Evolutionary conservation across 2,797 vertebrate genomes (phyloP).

Genomic region (Amazona ochrocephala): DNA sequence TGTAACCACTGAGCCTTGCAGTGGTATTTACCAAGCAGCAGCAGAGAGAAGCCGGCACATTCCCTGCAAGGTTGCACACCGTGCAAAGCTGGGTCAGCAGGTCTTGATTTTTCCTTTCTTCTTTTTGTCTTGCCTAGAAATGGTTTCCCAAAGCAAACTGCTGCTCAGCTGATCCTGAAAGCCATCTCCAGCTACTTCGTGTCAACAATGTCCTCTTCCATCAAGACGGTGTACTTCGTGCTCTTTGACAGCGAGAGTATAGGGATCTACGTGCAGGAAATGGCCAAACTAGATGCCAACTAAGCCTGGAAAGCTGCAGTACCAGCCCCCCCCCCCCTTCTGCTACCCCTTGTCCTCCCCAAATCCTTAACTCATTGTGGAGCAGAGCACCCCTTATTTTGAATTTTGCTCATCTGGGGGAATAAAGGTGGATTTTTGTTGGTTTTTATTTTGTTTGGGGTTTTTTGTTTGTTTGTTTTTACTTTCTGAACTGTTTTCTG

Average conservation of each 20-base stretch:
- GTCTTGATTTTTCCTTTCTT: neutral
- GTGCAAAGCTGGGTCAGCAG: neutral
- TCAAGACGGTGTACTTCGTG: slow-evolving; percentile 98
- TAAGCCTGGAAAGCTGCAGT: slow-evolving; percentile 73
- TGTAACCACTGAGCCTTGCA: neutral
- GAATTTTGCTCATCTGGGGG: slow-evolving; percentile 74
- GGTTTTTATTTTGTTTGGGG: slow-evolving; percentile 66
- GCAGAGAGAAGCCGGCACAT: accelerated
- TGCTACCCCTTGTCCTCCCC: neutral
- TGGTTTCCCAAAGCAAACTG: slow-evolving; percentile 97
- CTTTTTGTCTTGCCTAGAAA: slow-evolving; percentile 79
- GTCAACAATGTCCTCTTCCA: slow-evolving; percentile 96
- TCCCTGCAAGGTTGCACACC: neutral
- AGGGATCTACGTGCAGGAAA: slow-evolving; percentile 98
- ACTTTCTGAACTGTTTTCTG: slow-evolving; percentile 77
- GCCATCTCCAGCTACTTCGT: slow-evolving; percentile 98
- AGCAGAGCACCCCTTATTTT: slow-evolving; percentile 73
- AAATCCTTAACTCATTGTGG: slow-evolving; percentile 64
- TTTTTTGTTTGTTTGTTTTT: slow-evolving; percentile 19
- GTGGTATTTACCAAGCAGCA: accelerated
- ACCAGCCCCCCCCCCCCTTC: slow-evolving; percentile 5
- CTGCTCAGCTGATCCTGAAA: slow-evolving; percentile 96
- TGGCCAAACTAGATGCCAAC: slow-evolving; percentile 95
- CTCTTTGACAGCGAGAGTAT: slow-evolving; percentile 99
- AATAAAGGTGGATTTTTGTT: slow-evolving; percentile 62